Base-by-base conservation (phyloP, 2,113 vertebrate species). In the Corythornis vintsioides region DNA sequence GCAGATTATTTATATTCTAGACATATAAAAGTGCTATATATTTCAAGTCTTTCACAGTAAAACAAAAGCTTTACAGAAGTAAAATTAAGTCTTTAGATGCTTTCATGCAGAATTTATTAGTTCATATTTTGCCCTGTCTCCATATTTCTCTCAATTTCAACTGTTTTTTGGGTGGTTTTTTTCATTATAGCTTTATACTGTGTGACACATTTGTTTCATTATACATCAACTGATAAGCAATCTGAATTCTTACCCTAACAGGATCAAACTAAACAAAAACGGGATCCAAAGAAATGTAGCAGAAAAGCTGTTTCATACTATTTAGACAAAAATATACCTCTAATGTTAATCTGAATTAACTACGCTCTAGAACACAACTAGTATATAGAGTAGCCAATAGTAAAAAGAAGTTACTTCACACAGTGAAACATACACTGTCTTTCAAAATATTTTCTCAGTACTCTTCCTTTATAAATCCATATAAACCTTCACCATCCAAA, bases 1-100 rank as follows among this genome's bases (percentile, higher is more conserved):
- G n/a, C 61, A 60, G 72, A 64, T 64, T 74, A 85, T 94, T 95
- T 81, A 83, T 84, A 86, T 84, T 89, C 59, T 15, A 71, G 64
- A 88, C 63, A 78, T 69, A 75, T 25, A 70, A 35, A 93, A 94
- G 86, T 69, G 56, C 80, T 24, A 52, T 86, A 83, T 88, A 87
- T 85, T 90, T 94, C 88, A 84, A 84, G 33, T 72, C 55, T 88
- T 93, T 74, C 42, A 70, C 18, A n/a, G 89, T 86, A 89, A 96
- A 87, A 81, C 55, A 90, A 31, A 80, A 86, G 13, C 78, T 64
- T 80, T 86, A 78, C 52, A 85, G 26, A 91, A 95, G 86, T 80
- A 85, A 91, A 95, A 91, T 86, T 81, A 90, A 91, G 73, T 95
- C 88, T 91, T 92, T 88, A 91, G 83, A 88, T 89, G 70, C 59